These are phyloP conservation scores for Myioborus miniatus DNA, from an alignment of 2,797 vertebrate species.

Conservation along the genomic window DNA sequence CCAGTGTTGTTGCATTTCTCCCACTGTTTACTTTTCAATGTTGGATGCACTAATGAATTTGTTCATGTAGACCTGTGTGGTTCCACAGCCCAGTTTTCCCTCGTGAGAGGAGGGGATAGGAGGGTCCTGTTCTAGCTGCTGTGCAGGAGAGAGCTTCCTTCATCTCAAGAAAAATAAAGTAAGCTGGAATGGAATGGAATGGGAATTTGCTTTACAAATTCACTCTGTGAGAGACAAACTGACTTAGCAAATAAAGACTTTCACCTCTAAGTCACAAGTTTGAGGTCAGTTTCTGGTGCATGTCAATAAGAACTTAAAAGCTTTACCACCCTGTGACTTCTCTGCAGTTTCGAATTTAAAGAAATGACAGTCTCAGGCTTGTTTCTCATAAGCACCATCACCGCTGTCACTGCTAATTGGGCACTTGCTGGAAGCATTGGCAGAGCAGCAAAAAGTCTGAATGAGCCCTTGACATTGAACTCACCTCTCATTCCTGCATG, in stretches of 20 bases:
- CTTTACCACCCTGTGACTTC: slow-evolving; percentile 22
- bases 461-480: slow-evolving; percentile 32
- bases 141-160: neutral
- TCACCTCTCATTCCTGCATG: neutral
- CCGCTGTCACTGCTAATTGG: slow-evolving; percentile 37
- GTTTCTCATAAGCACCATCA: slow-evolving; percentile 49
- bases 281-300: slow-evolving; percentile 13
- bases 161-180: neutral
- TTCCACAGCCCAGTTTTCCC: neutral
- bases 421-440: slow-evolving; percentile 41
- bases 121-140: neutral
- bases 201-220: neutral
- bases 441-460: slow-evolving; percentile 38
- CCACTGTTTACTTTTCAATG: neutral
- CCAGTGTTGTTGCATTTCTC: neutral
- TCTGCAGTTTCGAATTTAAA: slow-evolving; percentile 47
- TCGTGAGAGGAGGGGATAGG: neutral
- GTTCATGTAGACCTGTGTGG: neutral
- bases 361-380: slow-evolving; percentile 34
- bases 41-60: neutral
- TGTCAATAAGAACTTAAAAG: slow-evolving; percentile 43
- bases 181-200: neutral
- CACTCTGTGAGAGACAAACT: neutral
- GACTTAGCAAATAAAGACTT: neutral
- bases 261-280: neutral